These are phyloP conservation scores for Protobothrops flavoviridis DNA, from an alignment of 2,113 vertebrate species.

Conservation along the genomic window DNA sequence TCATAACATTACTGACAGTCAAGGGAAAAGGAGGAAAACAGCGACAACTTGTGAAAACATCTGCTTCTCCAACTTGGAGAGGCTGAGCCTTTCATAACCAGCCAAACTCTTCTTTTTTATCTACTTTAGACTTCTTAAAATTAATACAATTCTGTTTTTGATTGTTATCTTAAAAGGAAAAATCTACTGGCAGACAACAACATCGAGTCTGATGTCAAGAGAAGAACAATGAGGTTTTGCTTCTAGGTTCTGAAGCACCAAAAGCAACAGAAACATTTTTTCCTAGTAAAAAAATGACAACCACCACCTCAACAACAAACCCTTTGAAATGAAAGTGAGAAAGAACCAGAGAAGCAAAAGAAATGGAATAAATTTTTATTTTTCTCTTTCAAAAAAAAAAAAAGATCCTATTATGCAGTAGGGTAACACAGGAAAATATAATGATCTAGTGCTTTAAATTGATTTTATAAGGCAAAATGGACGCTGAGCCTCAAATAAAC, in stretches of 20 bases:
- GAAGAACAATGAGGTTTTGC: fast-evolving
- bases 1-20: slow-evolving; percentile 39
- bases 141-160: slow-evolving; percentile 34
- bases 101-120: slow-evolving; percentile 25
- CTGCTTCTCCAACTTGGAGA: slow-evolving; percentile 40
- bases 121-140: slow-evolving; percentile 28
- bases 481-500: slow-evolving; percentile 16
- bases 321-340: neutral
- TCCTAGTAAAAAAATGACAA: neutral
- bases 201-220: neutral
- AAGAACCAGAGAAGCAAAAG: neutral
- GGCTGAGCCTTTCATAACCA: slow-evolving; percentile 42
- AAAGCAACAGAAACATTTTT: neutral
- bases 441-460: slow-evolving; percentile 11
- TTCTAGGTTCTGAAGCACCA: slow-evolving; percentile 7
- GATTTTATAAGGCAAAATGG: slow-evolving; percentile 1
- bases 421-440: neutral
- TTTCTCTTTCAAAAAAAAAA: neutral
- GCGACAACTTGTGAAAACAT: slow-evolving; percentile 56
- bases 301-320: neutral
- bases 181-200: slow-evolving; percentile 27
- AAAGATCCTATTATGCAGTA: neutral
- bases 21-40: slow-evolving; percentile 33
- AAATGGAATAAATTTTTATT: neutral
- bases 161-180: slow-evolving; percentile 34